phyloP scores from a whole-genome alignment of 2,888 invertebrate species.

The Ferdinandea cuprea region DNA sequence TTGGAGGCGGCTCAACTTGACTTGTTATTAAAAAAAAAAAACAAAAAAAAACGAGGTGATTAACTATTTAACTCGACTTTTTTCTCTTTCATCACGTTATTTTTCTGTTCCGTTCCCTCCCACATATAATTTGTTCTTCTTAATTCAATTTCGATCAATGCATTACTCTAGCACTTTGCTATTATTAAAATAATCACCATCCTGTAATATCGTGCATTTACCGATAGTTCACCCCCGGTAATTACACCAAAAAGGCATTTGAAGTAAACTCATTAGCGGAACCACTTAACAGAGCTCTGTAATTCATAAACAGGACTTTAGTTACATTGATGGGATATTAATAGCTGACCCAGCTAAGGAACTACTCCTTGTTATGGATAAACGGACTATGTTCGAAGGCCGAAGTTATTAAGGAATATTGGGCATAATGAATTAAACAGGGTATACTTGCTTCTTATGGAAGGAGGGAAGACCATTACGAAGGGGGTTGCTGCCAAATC shows the following conservation, averaged over 20 bases:
- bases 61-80: too few relatives aligned
- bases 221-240: conserved; percentile 55
- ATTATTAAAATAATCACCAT: conserved; percentile 67
- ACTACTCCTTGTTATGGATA: conserved; percentile 32
- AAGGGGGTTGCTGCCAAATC: too few relatives aligned
- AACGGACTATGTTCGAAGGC: conserved; percentile 27
- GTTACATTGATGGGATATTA: conserved; percentile 72
- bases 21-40: too few relatives aligned
- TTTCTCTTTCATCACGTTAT: too few relatives aligned
- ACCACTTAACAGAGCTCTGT: conserved; percentile 66
- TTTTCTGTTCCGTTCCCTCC: too few relatives aligned
- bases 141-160: conserved; percentile 71
- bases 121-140: conserved; percentile 30
- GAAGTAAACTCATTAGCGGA: conserved; percentile 68
- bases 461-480: too few relatives aligned
- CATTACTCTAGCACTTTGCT: conserved; percentile 54
- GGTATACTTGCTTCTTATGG: too few relatives aligned
- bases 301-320: conserved; percentile 66
- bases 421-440: background rate
- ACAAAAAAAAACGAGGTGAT: too few relatives aligned
- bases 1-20: too few relatives aligned
- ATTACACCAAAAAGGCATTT: conserved; percentile 67
- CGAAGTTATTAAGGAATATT: conserved; percentile 56
- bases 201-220: conserved; percentile 69
- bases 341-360: conserved; percentile 26